Conservation (phyloP, 2,888 invertebrate genomes). For the Eupithecia abbreviata region DNA sequence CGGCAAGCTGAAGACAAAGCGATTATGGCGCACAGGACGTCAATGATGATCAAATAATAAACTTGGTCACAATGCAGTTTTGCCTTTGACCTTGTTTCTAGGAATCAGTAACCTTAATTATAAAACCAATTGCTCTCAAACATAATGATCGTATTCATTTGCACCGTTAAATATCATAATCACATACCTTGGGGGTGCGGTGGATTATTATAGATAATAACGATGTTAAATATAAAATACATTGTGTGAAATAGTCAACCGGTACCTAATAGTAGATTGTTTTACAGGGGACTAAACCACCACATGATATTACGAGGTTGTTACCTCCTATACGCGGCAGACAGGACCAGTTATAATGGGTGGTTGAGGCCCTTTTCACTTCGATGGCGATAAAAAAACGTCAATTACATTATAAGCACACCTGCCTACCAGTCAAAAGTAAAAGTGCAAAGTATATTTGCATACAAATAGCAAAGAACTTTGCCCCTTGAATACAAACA, state of each 20-base stretch:
- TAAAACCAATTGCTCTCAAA: not conserved
- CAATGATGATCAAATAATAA: not conserved
- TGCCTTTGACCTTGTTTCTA: not conserved
- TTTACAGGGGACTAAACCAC: too few relatives aligned
- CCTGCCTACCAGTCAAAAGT: not conserved
- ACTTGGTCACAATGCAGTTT: not conserved
- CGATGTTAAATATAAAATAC: not conserved
- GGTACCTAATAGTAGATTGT: not conserved
- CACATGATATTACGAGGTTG: too few relatives aligned
- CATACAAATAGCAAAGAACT: slow-evolving; percentile 6
- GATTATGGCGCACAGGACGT: too few relatives aligned
- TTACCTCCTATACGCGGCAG: too few relatives aligned
- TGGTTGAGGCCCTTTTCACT: too few relatives aligned
- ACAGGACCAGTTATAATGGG: too few relatives aligned
- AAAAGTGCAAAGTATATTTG: slow-evolving; percentile 9
- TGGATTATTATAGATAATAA: not conserved
- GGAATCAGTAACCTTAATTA: not conserved
- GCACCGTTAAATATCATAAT: not conserved
- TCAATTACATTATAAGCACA: not conserved
- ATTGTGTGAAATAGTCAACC: not conserved
- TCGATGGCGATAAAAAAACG: too few relatives aligned
- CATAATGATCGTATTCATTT: not conserved
- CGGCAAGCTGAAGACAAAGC: too few relatives aligned
- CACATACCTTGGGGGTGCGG: not conserved
- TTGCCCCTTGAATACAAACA: not conserved